A percentile compares a stretch with the other conserved stretches of the same genome.
Evolutionary conservation across 2,888 invertebrate species (phyloP).

Genomic region (Polyploca ridens): DNA sequence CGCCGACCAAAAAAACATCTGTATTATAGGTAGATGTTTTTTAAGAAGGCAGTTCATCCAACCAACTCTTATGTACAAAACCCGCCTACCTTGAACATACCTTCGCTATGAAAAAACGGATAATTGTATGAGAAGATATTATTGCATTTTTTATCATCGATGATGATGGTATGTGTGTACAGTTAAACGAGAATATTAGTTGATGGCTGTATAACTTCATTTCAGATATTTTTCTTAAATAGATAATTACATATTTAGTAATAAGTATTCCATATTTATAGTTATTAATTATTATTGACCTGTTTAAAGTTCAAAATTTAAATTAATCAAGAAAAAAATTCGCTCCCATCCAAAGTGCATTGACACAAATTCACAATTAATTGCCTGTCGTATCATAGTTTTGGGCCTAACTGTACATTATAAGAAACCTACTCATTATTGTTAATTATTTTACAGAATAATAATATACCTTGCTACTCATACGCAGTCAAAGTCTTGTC

Average conservation of each 20-base stretch:
- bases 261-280: no score
- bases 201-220: no score
- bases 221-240: neutral
- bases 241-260: no score
- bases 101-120: conserved; percentile 18
- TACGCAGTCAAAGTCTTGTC: neutral
- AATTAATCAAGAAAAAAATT: neutral
- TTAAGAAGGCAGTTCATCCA: no score
- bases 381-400: neutral
- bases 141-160: conserved; percentile 29
- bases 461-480: conserved; percentile 2
- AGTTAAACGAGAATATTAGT: neutral
- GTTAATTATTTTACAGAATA: conserved; percentile 10
- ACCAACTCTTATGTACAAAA: conserved; percentile 18
- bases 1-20: no score
- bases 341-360: neutral
- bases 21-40: no score
- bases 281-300: no score
- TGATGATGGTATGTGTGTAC: neutral
- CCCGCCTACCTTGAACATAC: conserved; percentile 34
- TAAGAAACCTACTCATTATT: conserved; percentile 6
- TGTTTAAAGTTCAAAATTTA: neutral
- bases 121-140: conserved; percentile 25
- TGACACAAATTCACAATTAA: neutral
- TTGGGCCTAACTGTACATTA: conserved; percentile 2